Base-by-base conservation (phyloP, 2,888 invertebrate genomes). In the Aphodius granarius region DNA sequence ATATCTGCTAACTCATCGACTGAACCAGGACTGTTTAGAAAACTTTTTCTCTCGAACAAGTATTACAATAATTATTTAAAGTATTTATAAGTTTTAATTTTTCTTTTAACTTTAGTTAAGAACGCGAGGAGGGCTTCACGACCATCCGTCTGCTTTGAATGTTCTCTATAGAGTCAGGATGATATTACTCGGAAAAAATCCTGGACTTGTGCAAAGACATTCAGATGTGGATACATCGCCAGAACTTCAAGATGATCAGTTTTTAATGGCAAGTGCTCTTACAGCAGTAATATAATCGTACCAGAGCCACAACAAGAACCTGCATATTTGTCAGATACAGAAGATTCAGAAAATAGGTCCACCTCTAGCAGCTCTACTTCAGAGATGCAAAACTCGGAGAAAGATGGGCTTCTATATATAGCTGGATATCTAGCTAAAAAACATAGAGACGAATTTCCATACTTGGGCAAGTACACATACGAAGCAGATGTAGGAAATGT, bases 91-190 rank as follows among this genome's bases (percentile, higher is more conserved):
- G 23, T 72, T 23, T 73, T 23, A 23, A 23, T 23, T 23, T 18
- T 76, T 66, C 62, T 75, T 75, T 75, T 75, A 77, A 22, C 78
- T 79, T 20, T 78, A 79, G 76, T 43, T 78, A 23, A 70, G 74
- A 68, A 78, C 77, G 20, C 65, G 77, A 70, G 79, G 80, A 62
- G 78, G 78, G n/a, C 74, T 79, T 16, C 71, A 80, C 73, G 80
- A 80, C 71, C 80, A 80, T 70, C 79, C 80, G 15, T 72, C 79
- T 18, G 73, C 80, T 70, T 63, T 80, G 70, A 78, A 78, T 73
- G 77, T 73, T 16, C 43, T 80, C 2, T 78, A 78, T 66, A 77
- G 78, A 17, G 65, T 79, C 18, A 77, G 76, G 63, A 73, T 78
- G 73, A 78, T 80, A 43, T 71, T 79, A 15, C 74, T 79, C 1